A percentile compares a stretch with the other conserved stretches of the same genome.
Evolutionary conservation across 2,113 vertebrate genomes (phyloP).

Genomic region (Chlorodrepanis virens): DNA sequence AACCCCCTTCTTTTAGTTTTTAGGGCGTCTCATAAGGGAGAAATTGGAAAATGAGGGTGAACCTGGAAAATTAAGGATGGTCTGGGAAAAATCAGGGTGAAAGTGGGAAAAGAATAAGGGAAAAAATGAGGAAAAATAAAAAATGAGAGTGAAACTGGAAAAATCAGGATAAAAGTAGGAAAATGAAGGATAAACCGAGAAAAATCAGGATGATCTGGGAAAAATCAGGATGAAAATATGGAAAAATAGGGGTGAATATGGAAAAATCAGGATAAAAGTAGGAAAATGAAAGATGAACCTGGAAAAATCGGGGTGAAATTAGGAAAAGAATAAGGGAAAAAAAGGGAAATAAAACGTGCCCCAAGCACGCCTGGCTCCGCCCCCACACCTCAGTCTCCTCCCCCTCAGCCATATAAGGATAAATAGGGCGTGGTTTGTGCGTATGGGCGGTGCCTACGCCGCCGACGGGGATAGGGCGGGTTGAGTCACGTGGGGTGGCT

Average conservation of each 20-base stretch:
- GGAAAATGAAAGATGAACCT: not conserved
- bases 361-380: not conserved
- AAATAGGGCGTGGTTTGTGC: not conserved
- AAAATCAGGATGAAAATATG: not conserved
- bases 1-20: not conserved
- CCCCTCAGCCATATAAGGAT: fast-evolving
- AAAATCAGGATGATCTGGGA: not conserved
- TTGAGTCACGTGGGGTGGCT: no score
- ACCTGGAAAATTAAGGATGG: not conserved
- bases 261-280: not conserved
- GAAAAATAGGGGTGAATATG: no score
- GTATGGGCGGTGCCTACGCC: fast-evolving
- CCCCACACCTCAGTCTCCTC: fast-evolving
- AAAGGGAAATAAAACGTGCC: no score
- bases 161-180: not conserved
- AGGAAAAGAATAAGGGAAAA: no score
- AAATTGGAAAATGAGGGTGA: not conserved
- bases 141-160: not conserved
- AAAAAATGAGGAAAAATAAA: not conserved
- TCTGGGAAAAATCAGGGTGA: not conserved
- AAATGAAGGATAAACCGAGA: not conserved
- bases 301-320: no score
- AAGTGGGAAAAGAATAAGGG: not conserved
- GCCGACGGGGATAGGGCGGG: fast-evolving
- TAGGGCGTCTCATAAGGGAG: not conserved